These are phyloP conservation scores for Plecturocebus donacophilus DNA, from an alignment of 2,113 vertebrate genomes.

Conservation along the genomic window DNA sequence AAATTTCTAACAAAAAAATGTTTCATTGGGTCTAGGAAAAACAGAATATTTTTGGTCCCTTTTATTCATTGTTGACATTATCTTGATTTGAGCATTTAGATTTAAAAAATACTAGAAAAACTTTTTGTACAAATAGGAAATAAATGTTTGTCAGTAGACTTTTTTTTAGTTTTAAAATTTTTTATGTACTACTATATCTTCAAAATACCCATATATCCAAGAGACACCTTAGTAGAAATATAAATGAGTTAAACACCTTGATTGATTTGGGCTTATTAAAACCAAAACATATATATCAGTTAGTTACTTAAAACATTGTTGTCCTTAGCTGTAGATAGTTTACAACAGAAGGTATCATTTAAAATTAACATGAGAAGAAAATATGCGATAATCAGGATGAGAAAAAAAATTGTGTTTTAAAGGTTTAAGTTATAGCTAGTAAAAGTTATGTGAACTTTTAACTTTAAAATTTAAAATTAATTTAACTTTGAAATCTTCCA, in stretches of 20 bases:
- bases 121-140: neutral
- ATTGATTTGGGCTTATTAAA: neutral
- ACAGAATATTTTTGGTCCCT: neutral
- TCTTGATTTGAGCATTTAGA: neutral
- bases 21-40: neutral
- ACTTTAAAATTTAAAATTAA: no score
- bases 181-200: neutral
- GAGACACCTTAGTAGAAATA: neutral
- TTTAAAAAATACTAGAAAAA: neutral
- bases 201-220: fast-evolving
- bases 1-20: slow-evolving; percentile 7
- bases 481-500: neutral
- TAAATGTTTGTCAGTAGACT: neutral
- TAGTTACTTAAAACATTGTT: neutral
- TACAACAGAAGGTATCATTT: neutral
- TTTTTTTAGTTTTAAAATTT: neutral
- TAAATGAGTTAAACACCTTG: neutral
- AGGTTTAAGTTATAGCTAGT: neutral
- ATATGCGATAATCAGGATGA: neutral
- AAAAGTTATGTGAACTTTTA: neutral
- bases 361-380: neutral
- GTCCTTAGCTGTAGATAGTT: neutral
- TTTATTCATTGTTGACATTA: neutral
- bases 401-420: neutral
- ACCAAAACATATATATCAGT: neutral